Conservation (phyloP, 2,797 vertebrate genomes). For the Aulostomus chinensis region DNA sequence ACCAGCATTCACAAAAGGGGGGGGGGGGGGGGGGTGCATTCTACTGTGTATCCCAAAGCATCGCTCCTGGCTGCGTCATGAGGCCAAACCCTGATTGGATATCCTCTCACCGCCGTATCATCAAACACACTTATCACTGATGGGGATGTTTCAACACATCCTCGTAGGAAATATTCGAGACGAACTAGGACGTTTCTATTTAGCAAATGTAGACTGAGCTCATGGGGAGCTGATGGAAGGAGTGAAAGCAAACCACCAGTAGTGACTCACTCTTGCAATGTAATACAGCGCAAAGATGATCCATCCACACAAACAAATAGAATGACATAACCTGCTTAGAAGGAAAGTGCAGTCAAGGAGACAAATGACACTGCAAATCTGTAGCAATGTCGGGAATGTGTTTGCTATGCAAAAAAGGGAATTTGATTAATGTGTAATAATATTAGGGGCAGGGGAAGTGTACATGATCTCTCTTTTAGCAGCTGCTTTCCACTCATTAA, state of each 20-base stretch:
- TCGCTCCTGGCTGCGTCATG: too few relatives aligned
- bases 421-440: slow-evolving; percentile 29
- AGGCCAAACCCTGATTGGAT: too few relatives aligned
- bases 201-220: slow-evolving; percentile 24
- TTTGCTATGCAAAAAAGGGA: slow-evolving; percentile 49
- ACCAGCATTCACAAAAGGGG: too few relatives aligned
- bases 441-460: slow-evolving; percentile 11
- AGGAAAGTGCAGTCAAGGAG: slow-evolving; percentile 20
- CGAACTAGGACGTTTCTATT: slow-evolving; percentile 25
- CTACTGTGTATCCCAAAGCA: too few relatives aligned
- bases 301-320: slow-evolving; percentile 31
- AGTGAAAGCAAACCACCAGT: slow-evolving; percentile 18
- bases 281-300: slow-evolving; percentile 29
- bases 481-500: too few relatives aligned
- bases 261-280: slow-evolving; percentile 22
- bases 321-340: slow-evolving; percentile 39
- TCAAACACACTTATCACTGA: too few relatives aligned
- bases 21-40: too few relatives aligned
- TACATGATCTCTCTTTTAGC: too few relatives aligned
- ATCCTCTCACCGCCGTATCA: slow-evolving; percentile 16
- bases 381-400: slow-evolving; percentile 50
- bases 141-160: slow-evolving; percentile 36
- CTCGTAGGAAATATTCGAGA: slow-evolving; percentile 46
- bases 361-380: slow-evolving; percentile 40
- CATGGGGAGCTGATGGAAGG: slow-evolving; percentile 20